These are phyloP conservation scores for Rhea americana DNA, from an alignment of 2,113 vertebrate species.

Conservation along the genomic window DNA sequence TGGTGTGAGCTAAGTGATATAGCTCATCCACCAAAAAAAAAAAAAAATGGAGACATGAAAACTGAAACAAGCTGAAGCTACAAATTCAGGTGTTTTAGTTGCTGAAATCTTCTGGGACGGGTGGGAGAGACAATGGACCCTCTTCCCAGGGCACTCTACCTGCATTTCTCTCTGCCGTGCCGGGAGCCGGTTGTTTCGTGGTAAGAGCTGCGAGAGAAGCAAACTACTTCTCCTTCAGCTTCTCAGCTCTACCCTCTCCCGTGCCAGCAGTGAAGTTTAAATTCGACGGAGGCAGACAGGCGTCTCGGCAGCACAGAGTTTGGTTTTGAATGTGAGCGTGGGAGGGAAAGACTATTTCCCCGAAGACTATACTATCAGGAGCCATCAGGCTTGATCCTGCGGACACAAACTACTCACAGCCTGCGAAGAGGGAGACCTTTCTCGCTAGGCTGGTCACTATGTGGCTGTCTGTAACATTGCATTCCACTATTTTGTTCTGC, in stretches of 20 bases:
- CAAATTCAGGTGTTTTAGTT: background rate
- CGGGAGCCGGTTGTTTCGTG: background rate
- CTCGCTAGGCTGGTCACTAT: background rate
- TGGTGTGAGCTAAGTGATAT: background rate
- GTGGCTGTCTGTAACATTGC: background rate
- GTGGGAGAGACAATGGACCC: fast-evolving
- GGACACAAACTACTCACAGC: background rate
- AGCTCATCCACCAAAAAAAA: background rate
- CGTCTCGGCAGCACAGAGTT: background rate
- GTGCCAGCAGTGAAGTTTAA: background rate
- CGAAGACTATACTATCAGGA: fast-evolving
- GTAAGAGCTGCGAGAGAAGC: background rate
- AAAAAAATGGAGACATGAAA: background rate
- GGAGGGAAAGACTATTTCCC: background rate
- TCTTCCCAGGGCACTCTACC: background rate
- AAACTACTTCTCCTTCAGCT: background rate
- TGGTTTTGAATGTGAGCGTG: fast-evolving
- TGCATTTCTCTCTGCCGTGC: background rate
- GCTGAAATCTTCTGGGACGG: background rate
- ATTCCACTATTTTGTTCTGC: background rate
- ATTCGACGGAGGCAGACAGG: background rate
- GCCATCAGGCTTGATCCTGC: background rate
- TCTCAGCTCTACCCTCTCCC: background rate
- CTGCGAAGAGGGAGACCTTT: background rate
- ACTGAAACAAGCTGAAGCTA: background rate